phyloP scores from a whole-genome alignment of 2,113 vertebrate genomes.

The Melanotaenia duboulayi region DNA sequence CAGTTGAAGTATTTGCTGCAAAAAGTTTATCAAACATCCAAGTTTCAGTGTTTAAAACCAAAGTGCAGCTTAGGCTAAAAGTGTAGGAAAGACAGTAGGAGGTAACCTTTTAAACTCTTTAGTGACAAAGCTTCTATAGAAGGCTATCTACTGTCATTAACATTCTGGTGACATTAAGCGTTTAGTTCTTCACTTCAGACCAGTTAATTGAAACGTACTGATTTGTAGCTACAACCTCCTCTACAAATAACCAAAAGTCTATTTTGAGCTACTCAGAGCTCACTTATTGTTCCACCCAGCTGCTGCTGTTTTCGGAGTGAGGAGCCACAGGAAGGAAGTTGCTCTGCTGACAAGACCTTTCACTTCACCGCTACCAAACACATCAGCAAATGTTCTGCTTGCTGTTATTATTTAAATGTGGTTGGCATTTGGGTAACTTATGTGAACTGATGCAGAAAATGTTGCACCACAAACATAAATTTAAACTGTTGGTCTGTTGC shows the following conservation, averaged over 20 bases:
- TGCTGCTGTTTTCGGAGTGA: background rate
- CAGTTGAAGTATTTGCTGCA: no score
- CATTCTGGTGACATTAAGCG: no score
- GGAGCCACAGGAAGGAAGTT: constrained; percentile 63
- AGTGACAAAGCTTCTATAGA: no score
- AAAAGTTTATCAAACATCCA: no score
- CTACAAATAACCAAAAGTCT: background rate
- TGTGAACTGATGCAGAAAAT: background rate
- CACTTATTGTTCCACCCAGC: background rate
- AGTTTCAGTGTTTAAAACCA: no score
- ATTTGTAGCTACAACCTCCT: no score
- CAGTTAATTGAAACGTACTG: no score
- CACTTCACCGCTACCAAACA: constrained; percentile 22
- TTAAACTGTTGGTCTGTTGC: background rate
- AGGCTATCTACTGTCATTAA: no score
- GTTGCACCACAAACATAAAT: background rate
- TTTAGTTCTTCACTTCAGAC: no score
- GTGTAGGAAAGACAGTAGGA: no score
- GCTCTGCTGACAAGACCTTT: constrained; percentile 35
- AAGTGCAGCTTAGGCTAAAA: no score
- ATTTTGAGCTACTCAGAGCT: constrained; percentile 1
- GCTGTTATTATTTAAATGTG: background rate
- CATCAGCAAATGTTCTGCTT: constrained; percentile 25
- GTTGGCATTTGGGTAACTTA: background rate
- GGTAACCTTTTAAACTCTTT: no score